Conservation (phyloP, 92 coral and sea anemone genomes). For the Chrysogorgia sp. region DNA sequence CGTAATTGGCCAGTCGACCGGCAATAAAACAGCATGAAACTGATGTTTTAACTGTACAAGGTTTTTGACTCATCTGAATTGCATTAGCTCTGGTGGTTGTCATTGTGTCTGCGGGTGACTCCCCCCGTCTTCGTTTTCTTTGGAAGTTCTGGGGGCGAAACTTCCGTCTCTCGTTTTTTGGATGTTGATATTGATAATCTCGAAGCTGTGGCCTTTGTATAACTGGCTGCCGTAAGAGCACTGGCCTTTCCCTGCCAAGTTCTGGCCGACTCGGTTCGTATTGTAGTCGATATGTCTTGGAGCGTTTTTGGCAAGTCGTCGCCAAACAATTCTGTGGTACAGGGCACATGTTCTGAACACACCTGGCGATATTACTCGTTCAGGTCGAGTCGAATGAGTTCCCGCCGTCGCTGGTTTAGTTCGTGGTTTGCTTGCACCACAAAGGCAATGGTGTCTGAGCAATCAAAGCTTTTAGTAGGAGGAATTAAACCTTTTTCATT, state of each 20-base stretch:
- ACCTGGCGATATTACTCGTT: constrained; percentile 21
- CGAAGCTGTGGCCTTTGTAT: too few relatives aligned
- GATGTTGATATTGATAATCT: too few relatives aligned
- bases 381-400: constrained; percentile 4
- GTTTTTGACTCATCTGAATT: too few relatives aligned
- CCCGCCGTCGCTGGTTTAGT: constrained; percentile 17
- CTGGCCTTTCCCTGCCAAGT: constrained; percentile 15
- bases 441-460: constrained; percentile 27
- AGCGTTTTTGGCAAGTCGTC: constrained; percentile 19
- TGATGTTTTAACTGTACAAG: too few relatives aligned
- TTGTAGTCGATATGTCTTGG: constrained; percentile 29
- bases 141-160: too few relatives aligned
- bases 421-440: constrained; percentile 18
- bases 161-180: too few relatives aligned
- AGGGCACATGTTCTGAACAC: constrained; percentile 26
- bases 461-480: constrained; percentile 11
- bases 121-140: too few relatives aligned
- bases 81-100: too few relatives aligned
- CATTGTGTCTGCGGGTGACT: too few relatives aligned
- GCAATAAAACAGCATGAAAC: too few relatives aligned
- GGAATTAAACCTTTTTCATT: not conserved
- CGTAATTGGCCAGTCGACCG: too few relatives aligned
- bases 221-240: constrained; percentile 6
- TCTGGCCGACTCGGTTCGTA: constrained; percentile 22
- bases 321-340: constrained; percentile 23